Evolutionary conservation across 2,888 invertebrate genomes (phyloP), one percentile per base, ranked within the genome.

Genomic region (Scrobipalpa costella): DNA sequence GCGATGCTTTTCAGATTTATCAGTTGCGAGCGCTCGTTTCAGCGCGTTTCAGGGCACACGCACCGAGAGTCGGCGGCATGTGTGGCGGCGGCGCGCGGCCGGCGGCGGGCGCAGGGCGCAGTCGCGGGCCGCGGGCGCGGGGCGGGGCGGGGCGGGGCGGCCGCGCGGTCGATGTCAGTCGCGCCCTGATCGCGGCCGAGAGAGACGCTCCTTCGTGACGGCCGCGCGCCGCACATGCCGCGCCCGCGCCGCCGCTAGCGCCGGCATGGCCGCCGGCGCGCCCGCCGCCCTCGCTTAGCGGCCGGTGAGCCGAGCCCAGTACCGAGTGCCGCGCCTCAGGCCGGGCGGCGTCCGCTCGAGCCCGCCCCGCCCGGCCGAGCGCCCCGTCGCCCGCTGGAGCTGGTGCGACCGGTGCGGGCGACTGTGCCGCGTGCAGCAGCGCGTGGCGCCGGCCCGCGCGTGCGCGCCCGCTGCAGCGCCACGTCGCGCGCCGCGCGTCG

Each of bases 151-250:
- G 72, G 68, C 64, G 64, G 68, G 65, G 64, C 63, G 66, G 63
- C 66, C 63, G 68, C 68, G 71, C 66, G 68, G 79, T 71, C 80
- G 78, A 75, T 77, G 75, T 75, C 84, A 80, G 83, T 84, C 80
- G 83, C 83, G 83, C 78, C 79, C 79, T 77, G 81, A 75, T 83
- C 79, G 81, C 84, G 83, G 84, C 78, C 72, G 75, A 76, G 79
- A 74, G 78, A 77, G 71, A 73, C 74, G 77, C 73, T 74, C 75
- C 75, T 76, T 78, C 72, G 71, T 73, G 76, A 75, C 72, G 70
- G 75, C 74, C 79, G 81, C 79, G 77, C 79, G 75, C 80, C 81
- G 82, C 84, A 78, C 79, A 79, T 80, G 80, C 79, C 83, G 83
- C 84, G 79, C 79, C 78, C 74, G 77, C 78, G 75, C 66, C 79